Evolutionary conservation across 2,888 invertebrate species (phyloP).

Genomic region (Ormia ochracea): DNA sequence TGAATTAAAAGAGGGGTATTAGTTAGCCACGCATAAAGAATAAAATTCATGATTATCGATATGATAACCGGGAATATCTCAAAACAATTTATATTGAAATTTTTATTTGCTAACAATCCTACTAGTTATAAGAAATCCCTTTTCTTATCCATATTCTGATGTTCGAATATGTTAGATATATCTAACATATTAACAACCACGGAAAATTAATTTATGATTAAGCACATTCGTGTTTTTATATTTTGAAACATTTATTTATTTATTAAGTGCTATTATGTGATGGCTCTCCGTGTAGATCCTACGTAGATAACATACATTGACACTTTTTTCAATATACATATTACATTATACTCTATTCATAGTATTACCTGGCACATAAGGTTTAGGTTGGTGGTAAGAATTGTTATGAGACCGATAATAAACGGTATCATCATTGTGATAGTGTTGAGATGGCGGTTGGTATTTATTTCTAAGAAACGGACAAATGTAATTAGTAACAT

Average conservation of each 20-base stretch:
- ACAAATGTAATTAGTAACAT: background rate
- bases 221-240: background rate
- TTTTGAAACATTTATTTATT: background rate
- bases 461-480: constrained; percentile 69
- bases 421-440: constrained; percentile 74
- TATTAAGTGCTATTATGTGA: background rate
- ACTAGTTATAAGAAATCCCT: too few relatives aligned
- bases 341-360: background rate
- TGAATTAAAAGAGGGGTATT: too few relatives aligned
- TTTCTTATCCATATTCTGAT: background rate
- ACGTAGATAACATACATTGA: too few relatives aligned
- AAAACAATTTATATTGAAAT: too few relatives aligned
- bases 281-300: background rate
- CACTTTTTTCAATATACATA: too few relatives aligned
- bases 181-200: background rate
- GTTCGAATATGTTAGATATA: background rate
- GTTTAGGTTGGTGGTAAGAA: constrained; percentile 73
- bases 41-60: too few relatives aligned
- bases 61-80: too few relatives aligned
- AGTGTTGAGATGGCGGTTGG: constrained; percentile 73
- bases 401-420: constrained; percentile 74
- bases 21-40: too few relatives aligned
- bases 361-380: constrained; percentile 73
- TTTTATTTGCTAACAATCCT: too few relatives aligned
- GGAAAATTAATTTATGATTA: background rate